Evolutionary conservation across 35 echinoderm and acorn worm genomes (phyloP), one percentile per base, ranked within the genome.

Genomic region (Lytechinus variegatus): DNA sequence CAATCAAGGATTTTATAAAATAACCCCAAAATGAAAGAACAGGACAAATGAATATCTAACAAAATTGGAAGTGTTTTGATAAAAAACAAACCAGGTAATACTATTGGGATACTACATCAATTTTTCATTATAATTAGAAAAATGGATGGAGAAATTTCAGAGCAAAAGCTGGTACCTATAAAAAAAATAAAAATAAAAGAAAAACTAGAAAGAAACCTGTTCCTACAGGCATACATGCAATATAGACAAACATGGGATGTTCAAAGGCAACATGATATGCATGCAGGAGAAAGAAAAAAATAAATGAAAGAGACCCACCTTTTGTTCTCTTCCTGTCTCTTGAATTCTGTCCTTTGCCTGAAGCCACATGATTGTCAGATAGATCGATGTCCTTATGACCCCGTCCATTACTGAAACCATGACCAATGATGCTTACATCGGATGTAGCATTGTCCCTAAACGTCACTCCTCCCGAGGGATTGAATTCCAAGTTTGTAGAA

Each of bases 391-490:
- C 95, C 87, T 53, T 72, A 9, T 52, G 71, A 53, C 56, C 95
- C 44, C 95, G 56, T 8, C 94, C 58, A 24, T 91, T 96, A 8
- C 90, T 86, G 86, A 98, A 99, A 8, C 97, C 98, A 57, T 97
- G 96, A 11, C 98, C 98, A 24, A 99, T 95, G 88, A 99, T 96
- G 86, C 97, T 99, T 16, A 99, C 98, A 93, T 99, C 96, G 8
- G 98, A 97, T n/a, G 96, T 99, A 7, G 91, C 51, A 51, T 98
- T 97, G 87, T 96, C 95, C 56, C 96, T 89, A 95, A 99, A 99
- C 60, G 97, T 99, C 8, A 98, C 98, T 2, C 98, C 98, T 11
- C 97, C 94, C 4, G 96, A 94, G 9, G 97, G 97, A 88, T 95
- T 99, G 91, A 97, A 99, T 29, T 98, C 96, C 27, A 96, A 92